These are phyloP conservation scores for Caranx melampygus DNA, from an alignment of 2,113 vertebrate species.

Conservation along the genomic window DNA sequence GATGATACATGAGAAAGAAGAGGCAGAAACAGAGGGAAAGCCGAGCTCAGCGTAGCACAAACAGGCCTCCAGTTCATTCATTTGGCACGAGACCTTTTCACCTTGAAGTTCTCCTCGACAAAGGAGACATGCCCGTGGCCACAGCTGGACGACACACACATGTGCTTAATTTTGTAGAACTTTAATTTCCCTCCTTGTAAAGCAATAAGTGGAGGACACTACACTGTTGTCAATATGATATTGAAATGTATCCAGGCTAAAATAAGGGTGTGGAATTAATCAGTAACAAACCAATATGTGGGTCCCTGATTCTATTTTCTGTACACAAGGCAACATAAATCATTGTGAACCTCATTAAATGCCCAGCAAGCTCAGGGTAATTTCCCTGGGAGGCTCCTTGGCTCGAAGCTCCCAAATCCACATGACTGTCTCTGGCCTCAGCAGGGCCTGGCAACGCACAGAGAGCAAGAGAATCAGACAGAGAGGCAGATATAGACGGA, in stretches of 20 bases:
- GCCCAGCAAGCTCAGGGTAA: slow-evolving; percentile 66
- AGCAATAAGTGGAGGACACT: slow-evolving; percentile 47
- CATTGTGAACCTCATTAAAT: slow-evolving; percentile 76
- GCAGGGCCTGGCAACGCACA: slow-evolving; percentile 46
- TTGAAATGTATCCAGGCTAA: slow-evolving; percentile 68
- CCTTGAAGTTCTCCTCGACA: slow-evolving; percentile 13
- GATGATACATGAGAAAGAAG: slow-evolving; percentile 27
- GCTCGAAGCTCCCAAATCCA: slow-evolving; percentile 61
- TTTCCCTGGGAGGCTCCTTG: slow-evolving; percentile 64
- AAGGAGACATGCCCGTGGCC: slow-evolving; percentile 3
- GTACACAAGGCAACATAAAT: slow-evolving; percentile 73
- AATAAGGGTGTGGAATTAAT: slow-evolving; percentile 71
- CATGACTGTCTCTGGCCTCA: slow-evolving; percentile 52
- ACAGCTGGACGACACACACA: background rate
- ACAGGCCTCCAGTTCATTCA: slow-evolving; percentile 8
- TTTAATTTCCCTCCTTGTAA: slow-evolving; percentile 59
- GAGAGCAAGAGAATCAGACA: slow-evolving; percentile 18
- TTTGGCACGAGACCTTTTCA: slow-evolving; percentile 32
- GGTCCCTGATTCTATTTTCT: slow-evolving; percentile 68
- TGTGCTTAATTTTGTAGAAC: slow-evolving; percentile 41
- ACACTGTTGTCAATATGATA: slow-evolving; percentile 59
- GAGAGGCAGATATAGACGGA: slow-evolving; percentile 36
- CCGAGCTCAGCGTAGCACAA: slow-evolving; percentile 20
- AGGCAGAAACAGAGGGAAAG: background rate
- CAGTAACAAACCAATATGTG: slow-evolving; percentile 72